Evolutionary conservation across 2,888 invertebrate genomes (phyloP).

Genomic region (Embidobia sp.): DNA sequence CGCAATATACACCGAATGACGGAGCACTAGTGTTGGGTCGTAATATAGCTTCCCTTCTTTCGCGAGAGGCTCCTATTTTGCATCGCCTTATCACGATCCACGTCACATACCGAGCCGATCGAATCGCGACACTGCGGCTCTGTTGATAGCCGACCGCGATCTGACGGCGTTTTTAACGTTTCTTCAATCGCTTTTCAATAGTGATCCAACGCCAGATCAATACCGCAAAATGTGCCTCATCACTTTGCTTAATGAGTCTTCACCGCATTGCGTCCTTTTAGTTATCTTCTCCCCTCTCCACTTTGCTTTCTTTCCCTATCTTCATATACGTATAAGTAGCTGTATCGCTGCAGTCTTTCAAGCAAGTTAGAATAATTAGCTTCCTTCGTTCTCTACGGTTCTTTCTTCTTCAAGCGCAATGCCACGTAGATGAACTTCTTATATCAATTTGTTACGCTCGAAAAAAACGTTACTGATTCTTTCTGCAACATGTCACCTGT

Average conservation of each 20-base stretch:
- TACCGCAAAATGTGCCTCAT: constrained; percentile 71
- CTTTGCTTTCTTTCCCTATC: too few species aligned
- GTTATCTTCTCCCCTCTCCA: neutral
- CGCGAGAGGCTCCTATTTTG: constrained; percentile 58
- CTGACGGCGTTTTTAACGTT: constrained; percentile 45
- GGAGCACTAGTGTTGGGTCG: constrained; percentile 46
- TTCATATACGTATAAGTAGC: too few species aligned
- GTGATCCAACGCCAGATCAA: constrained; percentile 57
- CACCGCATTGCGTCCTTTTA: constrained; percentile 48
- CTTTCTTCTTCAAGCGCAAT: constrained; percentile 49
- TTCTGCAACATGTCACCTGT: too few species aligned
- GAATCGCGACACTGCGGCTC: constrained; percentile 55
- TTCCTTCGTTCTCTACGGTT: constrained; percentile 55
- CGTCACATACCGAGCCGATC: constrained; percentile 58
- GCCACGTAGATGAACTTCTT: constrained; percentile 41
- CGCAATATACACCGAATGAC: constrained; percentile 27
- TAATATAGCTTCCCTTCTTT: constrained; percentile 44
- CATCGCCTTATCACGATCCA: constrained; percentile 64
- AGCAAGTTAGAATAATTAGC: constrained; percentile 63
- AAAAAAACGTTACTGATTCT: too few species aligned
- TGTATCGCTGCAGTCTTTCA: constrained; percentile 58
- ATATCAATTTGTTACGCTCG: constrained; percentile 42
- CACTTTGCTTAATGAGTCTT: constrained; percentile 72
- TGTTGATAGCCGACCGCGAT: too few species aligned
- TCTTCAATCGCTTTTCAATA: constrained; percentile 51